Evolutionary conservation across 1,140 invertebrate genomes (phyloP).

Genomic region (Theocolax elegans): DNA sequence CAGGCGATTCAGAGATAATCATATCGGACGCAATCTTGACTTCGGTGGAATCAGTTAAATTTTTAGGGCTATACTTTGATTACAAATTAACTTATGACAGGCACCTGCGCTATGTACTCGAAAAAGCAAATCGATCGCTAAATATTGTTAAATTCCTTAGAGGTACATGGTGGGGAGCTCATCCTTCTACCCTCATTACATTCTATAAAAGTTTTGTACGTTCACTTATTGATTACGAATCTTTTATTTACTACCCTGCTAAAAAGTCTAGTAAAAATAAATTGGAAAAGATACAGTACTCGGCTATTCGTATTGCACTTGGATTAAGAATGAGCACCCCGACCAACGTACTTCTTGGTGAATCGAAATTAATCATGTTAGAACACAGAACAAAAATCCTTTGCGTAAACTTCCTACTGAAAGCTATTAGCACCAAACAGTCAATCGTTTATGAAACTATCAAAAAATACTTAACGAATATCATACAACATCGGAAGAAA

Average conservation of each 20-base stretch:
- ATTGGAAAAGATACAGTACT: slow-evolving; percentile 32
- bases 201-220: slow-evolving; percentile 36
- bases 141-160: slow-evolving; percentile 2
- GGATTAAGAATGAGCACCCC: background rate
- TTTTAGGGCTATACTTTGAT: too few relatives aligned
- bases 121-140: background rate
- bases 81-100: too few relatives aligned
- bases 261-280: too few relatives aligned
- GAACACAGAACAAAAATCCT: background rate
- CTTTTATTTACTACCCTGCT: slow-evolving; percentile 8
- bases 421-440: background rate
- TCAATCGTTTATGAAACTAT: background rate
- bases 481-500: background rate
- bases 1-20: too few relatives aligned
- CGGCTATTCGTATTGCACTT: background rate
- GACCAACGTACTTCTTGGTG: background rate
- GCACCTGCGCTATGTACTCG: background rate
- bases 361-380: background rate
- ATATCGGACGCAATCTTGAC: too few relatives aligned
- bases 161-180: slow-evolving; percentile 12
- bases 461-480: background rate
- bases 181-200: slow-evolving; percentile 11
- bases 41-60: too few relatives aligned
- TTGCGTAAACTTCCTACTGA: background rate
- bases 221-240: slow-evolving; percentile 35